These are phyloP conservation scores for Clamator glandarius DNA, from an alignment of 2,797 vertebrate species.

Conservation along the genomic window DNA sequence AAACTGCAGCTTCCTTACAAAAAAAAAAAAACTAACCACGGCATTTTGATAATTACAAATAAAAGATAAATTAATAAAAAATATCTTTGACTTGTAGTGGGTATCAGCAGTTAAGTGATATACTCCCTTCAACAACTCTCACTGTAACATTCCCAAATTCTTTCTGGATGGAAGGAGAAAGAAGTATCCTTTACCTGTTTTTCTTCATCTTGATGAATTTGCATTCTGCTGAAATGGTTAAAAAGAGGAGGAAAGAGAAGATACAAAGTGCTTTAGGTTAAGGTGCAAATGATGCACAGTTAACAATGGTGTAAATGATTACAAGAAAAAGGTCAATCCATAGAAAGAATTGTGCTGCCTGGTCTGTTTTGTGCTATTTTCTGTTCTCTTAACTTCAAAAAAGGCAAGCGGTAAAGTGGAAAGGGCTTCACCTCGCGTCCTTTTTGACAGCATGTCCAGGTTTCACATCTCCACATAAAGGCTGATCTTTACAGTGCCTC, in stretches of 20 bases:
- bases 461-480: not conserved
- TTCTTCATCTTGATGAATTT: not conserved
- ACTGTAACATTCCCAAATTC: not conserved
- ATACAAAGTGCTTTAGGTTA: not conserved
- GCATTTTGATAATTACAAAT: not conserved
- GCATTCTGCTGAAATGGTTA: not conserved
- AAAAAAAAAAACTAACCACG: not conserved
- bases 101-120: not conserved
- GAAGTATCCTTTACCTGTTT: not conserved
- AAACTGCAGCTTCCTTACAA: not conserved
- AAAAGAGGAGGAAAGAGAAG: not conserved
- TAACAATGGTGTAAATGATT: slow-evolving; percentile 48
- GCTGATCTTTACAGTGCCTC: not conserved
- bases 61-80: not conserved
- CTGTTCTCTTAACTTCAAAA: not conserved
- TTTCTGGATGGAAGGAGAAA: not conserved
- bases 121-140: not conserved
- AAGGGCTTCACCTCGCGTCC: not conserved
- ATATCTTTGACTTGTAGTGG: not conserved
- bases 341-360: not conserved
- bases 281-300: not conserved
- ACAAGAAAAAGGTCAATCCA: not conserved
- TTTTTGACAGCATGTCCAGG: not conserved
- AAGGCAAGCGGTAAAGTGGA: not conserved
- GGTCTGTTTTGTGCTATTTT: not conserved